phyloP scores from a whole-genome alignment of 1,140 invertebrate genomes.

The Lysiphlebus fabarum region DNA sequence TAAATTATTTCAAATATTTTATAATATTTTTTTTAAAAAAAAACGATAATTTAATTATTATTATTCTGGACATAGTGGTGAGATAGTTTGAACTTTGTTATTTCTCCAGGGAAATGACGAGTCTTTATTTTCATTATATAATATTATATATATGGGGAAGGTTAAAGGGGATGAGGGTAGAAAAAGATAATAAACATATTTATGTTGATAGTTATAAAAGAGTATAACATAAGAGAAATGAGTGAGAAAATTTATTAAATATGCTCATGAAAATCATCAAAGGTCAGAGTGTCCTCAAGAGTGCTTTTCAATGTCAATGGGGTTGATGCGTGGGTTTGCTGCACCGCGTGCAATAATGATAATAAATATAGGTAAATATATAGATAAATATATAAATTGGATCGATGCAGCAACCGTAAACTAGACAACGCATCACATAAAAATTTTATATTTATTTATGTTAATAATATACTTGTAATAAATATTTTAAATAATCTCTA shows the following conservation, averaged over 20 bases:
- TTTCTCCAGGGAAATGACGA: background rate
- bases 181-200: too few species aligned
- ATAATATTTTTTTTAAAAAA: too few species aligned
- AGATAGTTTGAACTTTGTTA: conserved; percentile 1
- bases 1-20: too few species aligned
- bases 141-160: too few species aligned
- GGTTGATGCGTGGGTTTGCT: conserved; percentile 51
- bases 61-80: background rate
- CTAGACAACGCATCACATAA: background rate
- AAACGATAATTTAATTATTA: background rate
- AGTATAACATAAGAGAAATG: background rate
- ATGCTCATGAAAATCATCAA: conserved; percentile 20
- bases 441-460: background rate
- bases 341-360: conserved; percentile 37
- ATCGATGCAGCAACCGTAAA: conserved; percentile 41
- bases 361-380: conserved; percentile 27
- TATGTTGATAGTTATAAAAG: background rate
- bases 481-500: too few species aligned
- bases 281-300: conserved; percentile 29
- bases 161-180: too few species aligned
- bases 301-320: conserved; percentile 21
- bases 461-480: too few species aligned
- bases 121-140: background rate
- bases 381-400: conserved; percentile 20
- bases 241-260: conserved; percentile 3